Evolutionary conservation across 2,113 vertebrate species (phyloP).

Genomic region (Genyomyrus donnyi): DNA sequence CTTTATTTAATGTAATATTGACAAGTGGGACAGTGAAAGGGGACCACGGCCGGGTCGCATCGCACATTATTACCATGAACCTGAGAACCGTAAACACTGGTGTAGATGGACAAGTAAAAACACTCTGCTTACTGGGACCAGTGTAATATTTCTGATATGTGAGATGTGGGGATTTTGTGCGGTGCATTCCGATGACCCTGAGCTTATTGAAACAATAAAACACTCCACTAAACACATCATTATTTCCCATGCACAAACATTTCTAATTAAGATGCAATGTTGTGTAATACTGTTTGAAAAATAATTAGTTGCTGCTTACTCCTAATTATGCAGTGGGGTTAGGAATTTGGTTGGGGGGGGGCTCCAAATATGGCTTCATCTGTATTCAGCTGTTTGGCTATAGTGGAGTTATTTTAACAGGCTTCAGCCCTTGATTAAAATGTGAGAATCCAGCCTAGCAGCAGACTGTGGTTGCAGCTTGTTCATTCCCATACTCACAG

Average conservation of each 20-base stretch:
- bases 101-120: neutral
- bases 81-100: neutral
- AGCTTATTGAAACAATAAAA: neutral
- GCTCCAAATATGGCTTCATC: neutral
- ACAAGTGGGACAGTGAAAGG: neutral
- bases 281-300: neutral
- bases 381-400: neutral
- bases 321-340: neutral
- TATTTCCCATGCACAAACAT: conserved; percentile 8
- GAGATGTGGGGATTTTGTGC: neutral
- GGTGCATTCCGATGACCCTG: neutral
- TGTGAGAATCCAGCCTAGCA: neutral
- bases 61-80: neutral
- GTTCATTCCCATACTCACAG: conserved; percentile 20
- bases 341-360: neutral
- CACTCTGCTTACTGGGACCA: neutral
- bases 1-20: conserved; percentile 11
- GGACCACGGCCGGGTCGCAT: neutral
- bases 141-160: neutral
- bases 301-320: neutral
- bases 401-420: too few relatives aligned
- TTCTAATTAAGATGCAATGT: neutral
- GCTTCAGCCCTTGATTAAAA: neutral
- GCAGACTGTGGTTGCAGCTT: conserved; percentile 10
- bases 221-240: neutral